Percentiles rank a stretch among this genome's conserved stretches.
Evolutionary conservation across 92 coral and sea anemone genomes (phyloP).

Genomic region (Porites lobata): DNA sequence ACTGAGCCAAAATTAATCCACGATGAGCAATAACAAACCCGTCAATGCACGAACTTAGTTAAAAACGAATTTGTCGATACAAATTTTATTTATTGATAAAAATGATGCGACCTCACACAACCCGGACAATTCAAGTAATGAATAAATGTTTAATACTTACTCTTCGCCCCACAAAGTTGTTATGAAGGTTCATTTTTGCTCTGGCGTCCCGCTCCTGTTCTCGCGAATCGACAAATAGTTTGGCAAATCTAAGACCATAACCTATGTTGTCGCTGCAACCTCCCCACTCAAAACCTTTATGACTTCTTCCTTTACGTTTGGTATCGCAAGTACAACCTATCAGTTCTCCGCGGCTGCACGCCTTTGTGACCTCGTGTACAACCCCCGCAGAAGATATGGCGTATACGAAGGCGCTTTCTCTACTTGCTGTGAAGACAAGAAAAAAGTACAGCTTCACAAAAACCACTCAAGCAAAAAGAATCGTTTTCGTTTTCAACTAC

Average conservation of each 20-base stretch:
- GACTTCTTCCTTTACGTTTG: constrained; percentile 76
- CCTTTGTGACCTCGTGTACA: constrained; percentile 94
- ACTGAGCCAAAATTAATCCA: neutral
- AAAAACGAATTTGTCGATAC: neutral
- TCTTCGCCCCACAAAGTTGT: constrained; percentile 95
- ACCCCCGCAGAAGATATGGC: constrained; percentile 98
- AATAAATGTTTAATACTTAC: constrained; percentile 63
- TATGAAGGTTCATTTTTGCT: constrained; percentile 96
- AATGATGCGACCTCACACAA: neutral
- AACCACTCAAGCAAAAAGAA: constrained; percentile 6
- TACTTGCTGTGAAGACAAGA: constrained; percentile 75
- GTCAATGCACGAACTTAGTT: neutral
- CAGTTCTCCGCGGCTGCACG: constrained; percentile 97
- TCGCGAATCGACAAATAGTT: constrained; percentile 92
- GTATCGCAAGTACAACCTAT: constrained; percentile 86
- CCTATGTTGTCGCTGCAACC: constrained; percentile 96
- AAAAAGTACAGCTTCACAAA: neutral
- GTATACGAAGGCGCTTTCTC: constrained; percentile 96
- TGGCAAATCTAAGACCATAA: constrained; percentile 92
- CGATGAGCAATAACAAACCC: neutral
- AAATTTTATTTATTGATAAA: neutral
- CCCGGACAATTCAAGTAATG: neutral
- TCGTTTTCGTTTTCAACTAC: neutral
- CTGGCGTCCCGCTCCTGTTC: constrained; percentile 93
- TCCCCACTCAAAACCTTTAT: constrained; percentile 97